Percentiles rank a stretch among this genome's conserved stretches.
These are phyloP conservation scores for Vultur gryphus DNA, from an alignment of 2,797 vertebrate genomes.

Conservation along the genomic window DNA sequence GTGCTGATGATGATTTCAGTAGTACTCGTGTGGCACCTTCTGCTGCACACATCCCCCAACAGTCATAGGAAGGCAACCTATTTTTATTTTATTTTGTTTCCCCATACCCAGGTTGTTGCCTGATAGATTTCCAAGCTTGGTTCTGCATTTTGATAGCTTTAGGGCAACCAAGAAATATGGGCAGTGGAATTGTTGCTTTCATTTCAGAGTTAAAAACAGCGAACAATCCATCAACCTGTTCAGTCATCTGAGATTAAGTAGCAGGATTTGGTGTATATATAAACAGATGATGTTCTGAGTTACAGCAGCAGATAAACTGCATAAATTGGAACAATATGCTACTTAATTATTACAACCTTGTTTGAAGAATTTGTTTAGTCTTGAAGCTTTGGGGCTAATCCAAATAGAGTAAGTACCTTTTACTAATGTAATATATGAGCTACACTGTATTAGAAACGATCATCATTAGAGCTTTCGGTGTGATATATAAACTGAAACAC, in stretches of 20 bases:
- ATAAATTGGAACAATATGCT: not conserved
- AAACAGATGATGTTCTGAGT: not conserved
- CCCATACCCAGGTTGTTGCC: not conserved
- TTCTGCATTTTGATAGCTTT: not conserved
- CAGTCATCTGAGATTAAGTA: not conserved
- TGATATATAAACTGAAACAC: not conserved
- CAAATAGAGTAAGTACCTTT: not conserved
- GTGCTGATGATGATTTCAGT: not conserved
- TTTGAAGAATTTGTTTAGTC: not conserved
- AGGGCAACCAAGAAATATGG: not conserved
- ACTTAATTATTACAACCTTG: not conserved
- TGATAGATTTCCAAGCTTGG: not conserved
- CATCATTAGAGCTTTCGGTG: not conserved
- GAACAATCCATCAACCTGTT: not conserved
- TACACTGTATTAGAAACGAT: not conserved
- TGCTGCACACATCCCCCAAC: not conserved
- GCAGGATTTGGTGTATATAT: not conserved
- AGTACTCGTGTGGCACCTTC: not conserved
- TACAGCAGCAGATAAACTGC: not conserved
- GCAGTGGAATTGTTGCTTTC: not conserved
- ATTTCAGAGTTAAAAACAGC: not conserved
- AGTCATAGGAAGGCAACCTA: not conserved
- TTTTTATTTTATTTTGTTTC: not conserved
- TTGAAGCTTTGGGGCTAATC: not conserved
- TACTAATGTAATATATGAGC: not conserved